Percentiles rank a stretch among this genome's conserved stretches.
phyloP scores from a whole-genome alignment of 2,113 vertebrate genomes.

The Coturnix japonica region DNA sequence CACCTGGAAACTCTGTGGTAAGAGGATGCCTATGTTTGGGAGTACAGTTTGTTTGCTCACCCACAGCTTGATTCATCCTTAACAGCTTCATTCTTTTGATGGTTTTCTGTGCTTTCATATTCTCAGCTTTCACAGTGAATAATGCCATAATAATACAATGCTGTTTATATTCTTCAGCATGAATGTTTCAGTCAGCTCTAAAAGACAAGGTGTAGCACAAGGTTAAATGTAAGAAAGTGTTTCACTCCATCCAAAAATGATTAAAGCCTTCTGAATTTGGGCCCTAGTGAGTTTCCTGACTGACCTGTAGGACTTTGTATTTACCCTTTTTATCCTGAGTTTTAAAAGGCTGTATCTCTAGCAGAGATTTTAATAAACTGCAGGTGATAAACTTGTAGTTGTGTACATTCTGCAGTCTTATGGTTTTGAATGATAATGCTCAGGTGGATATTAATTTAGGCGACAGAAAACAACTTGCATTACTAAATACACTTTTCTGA shows the following conservation, averaged over 20 bases:
- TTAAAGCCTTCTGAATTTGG: not conserved
- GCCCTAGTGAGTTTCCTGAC: not conserved
- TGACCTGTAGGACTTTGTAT: not conserved
- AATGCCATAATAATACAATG: not conserved
- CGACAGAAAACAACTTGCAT: not conserved
- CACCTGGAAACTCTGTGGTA: conserved; percentile 36
- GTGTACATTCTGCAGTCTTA: not conserved
- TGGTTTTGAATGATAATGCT: not conserved
- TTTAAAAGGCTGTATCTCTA: not conserved
- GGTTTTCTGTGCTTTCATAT: not conserved
- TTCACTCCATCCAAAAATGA: not conserved
- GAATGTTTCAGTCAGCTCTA: not conserved
- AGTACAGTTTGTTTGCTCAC: not conserved
- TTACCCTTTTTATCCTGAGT: not conserved
- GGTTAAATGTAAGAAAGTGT: not conserved
- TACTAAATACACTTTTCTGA: not conserved
- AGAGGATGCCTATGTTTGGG: not conserved
- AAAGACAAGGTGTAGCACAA: not conserved
- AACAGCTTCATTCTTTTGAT: not conserved
- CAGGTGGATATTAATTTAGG: conserved; percentile 6
- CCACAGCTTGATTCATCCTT: not conserved
- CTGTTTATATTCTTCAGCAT: not conserved
- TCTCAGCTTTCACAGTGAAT: not conserved
- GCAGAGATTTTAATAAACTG: not conserved
- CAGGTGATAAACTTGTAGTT: not conserved